A percentile compares a stretch with the other conserved stretches of the same genome.
These are phyloP conservation scores for Camptogramma bilineatum DNA, from an alignment of 2,888 invertebrate genomes.

Conservation along the genomic window DNA sequence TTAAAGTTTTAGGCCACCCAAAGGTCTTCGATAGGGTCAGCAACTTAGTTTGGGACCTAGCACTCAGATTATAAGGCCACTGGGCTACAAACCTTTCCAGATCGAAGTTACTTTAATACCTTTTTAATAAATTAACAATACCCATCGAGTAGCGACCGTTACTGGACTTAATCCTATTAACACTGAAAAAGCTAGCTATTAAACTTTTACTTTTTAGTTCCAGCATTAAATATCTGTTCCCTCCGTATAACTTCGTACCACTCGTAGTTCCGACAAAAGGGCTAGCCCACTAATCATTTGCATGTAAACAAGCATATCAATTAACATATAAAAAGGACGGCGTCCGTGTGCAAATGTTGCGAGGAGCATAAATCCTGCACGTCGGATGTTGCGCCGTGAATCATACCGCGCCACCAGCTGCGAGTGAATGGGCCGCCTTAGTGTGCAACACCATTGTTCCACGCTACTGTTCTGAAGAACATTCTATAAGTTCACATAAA, in stretches of 20 bases:
- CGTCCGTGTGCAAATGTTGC: conserved; percentile 47
- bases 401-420: conserved; percentile 37
- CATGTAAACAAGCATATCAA: conserved; percentile 47
- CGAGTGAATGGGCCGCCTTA: conserved; percentile 24
- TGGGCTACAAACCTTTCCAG: background rate
- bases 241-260: background rate
- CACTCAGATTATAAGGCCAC: background rate
- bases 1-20: no score
- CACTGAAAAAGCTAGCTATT: no score
- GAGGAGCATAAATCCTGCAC: conserved; percentile 48
- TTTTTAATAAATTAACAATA: background rate
- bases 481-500: background rate
- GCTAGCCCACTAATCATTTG: conserved; percentile 41
- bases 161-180: background rate
- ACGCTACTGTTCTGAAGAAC: background rate
- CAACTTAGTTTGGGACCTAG: background rate
- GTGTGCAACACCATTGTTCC: conserved; percentile 20
- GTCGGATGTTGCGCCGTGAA: conserved; percentile 49
- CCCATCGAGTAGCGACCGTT: background rate
- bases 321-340: conserved; percentile 47
- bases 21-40: no score
- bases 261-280: conserved; percentile 12
- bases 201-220: no score
- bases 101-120: no score
- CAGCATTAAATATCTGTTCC: background rate